phyloP scores from a whole-genome alignment of 2,888 invertebrate species.

The Epistrophella euchroma region DNA sequence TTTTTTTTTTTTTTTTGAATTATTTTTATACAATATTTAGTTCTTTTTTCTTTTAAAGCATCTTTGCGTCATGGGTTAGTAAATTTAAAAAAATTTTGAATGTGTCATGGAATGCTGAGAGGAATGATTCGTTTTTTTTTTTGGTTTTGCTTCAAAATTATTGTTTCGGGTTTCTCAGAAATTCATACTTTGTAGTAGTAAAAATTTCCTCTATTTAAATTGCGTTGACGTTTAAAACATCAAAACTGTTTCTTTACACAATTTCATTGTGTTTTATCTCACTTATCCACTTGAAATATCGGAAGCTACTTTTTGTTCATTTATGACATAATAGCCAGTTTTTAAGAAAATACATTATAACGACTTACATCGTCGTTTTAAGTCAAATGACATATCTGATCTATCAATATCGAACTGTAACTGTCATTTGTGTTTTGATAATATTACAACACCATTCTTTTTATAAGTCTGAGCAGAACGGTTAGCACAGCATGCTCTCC shows the following conservation, averaged over 20 bases:
- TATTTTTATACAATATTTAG: slow-evolving; percentile 58
- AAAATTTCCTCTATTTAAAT: not conserved
- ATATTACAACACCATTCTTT: not conserved
- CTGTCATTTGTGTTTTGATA: not conserved
- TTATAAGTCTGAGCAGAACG: too few species aligned
- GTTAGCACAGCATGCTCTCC: too few species aligned
- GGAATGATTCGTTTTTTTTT: slow-evolving; percentile 25
- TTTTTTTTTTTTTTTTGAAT: slow-evolving; percentile 25
- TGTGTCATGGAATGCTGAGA: slow-evolving; percentile 64
- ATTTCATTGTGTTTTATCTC: too few species aligned
- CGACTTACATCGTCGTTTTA: too few species aligned
- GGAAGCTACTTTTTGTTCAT: not conserved
- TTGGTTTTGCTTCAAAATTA: not conserved
- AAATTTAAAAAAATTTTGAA: slow-evolving; percentile 55
- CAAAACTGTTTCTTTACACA: not conserved
- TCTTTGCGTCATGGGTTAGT: slow-evolving; percentile 62
- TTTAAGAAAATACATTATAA: not conserved
- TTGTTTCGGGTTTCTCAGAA: not conserved
- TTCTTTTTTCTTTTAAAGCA: slow-evolving; percentile 56
- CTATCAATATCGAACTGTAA: not conserved
- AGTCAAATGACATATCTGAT: not conserved
- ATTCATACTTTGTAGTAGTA: not conserved
- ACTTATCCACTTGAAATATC: too few species aligned
- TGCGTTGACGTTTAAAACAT: not conserved
- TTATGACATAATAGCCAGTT: not conserved